Evolutionary conservation across 2,888 invertebrate genomes (phyloP), one percentile per base, ranked within the genome.

Genomic region (Metopia argyrocephala): DNA sequence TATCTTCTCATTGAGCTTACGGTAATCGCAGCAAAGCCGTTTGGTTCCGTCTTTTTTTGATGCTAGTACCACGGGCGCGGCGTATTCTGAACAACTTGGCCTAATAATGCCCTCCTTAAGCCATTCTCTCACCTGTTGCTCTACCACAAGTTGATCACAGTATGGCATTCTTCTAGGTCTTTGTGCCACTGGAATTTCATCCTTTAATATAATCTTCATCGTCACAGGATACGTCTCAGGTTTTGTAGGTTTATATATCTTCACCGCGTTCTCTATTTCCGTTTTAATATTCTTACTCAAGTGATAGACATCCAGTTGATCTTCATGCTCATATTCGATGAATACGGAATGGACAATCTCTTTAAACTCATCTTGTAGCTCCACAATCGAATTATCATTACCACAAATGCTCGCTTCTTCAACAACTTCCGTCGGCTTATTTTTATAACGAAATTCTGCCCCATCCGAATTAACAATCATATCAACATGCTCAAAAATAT

Each of bases 401-500:
- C 5, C 46, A 21, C 5, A 1, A n/a, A n/a, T n/a, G 4, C n/a
- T 27, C 7, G 25, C 12, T 12, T 15, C 23, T 46, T 3, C 6
- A 46, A 1, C 1, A 46, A 46, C 48, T 0, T 52, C 59, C 0
- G 57, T 21, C 48, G 57, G 12, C 5, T 46, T 69, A 9, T 69
- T 20, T n/a, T 12, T n/a, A n/a, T n/a, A n/a, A n/a, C n/a, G n/a
- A n/a, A n/a, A n/a, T n/a, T n/a, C n/a, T n/a, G n/a, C n/a, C n/a
- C n/a, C n/a, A n/a, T n/a, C n/a, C n/a, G n/a, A n/a, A n/a, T n/a
- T n/a, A n/a, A n/a, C n/a, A n/a, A n/a, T n/a, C n/a, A n/a, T n/a
- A 62, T 62, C 62, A 7, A 62, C 69, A 12, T 57, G 20, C 3
- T 5, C 15, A 25, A 76, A 50, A 76, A 76, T 31, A 64, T 68